A percentile compares a stretch with the other conserved stretches of the same genome.
phyloP scores from a whole-genome alignment of 2,113 vertebrate species.

The Pao palembangensis region DNA sequence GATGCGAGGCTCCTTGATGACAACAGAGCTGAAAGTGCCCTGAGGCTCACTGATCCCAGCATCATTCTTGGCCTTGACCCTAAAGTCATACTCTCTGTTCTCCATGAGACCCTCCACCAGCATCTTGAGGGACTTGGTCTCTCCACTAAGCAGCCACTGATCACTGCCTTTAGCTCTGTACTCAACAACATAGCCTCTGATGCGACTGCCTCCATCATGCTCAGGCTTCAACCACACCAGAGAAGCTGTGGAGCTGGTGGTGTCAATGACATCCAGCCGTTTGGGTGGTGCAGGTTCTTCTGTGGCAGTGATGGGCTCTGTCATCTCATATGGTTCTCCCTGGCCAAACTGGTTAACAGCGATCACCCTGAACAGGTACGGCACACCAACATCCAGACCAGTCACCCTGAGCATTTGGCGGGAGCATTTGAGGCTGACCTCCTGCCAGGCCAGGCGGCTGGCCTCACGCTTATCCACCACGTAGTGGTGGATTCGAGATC shows the following conservation, averaged over 20 bases:
- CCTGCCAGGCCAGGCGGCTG: conserved; percentile 92
- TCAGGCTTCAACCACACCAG: conserved; percentile 97
- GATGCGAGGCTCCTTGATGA: conserved; percentile 95
- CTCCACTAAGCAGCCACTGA: conserved; percentile 83
- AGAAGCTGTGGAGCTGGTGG: conserved; percentile 85
- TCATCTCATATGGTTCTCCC: conserved; percentile 90
- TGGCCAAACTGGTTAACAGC: conserved; percentile 93
- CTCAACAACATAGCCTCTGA: conserved; percentile 90
- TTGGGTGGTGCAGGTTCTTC: conserved; percentile 95
- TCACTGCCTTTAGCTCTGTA: conserved; percentile 87
- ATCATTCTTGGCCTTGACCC: conserved; percentile 91
- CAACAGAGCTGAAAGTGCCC: conserved; percentile 89
- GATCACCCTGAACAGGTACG: conserved; percentile 89
- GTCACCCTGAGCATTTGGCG: conserved; percentile 87
- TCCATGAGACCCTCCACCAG: conserved; percentile 86
- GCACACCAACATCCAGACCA: conserved; percentile 83
- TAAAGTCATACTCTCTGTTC: conserved; percentile 95
- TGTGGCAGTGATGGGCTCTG: conserved; percentile 90
- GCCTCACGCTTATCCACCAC: conserved; percentile 93
- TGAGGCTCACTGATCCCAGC: conserved; percentile 92
- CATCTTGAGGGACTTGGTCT: conserved; percentile 88
- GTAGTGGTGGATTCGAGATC: conserved; percentile 90
- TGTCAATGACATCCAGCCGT: conserved; percentile 91
- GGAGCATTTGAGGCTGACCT: conserved; percentile 84
- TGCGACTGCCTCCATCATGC: conserved; percentile 92